Evolutionary conservation across 2,888 invertebrate species (phyloP), one percentile per base, ranked within the genome.

Genomic region (Phorcus lineatus): DNA sequence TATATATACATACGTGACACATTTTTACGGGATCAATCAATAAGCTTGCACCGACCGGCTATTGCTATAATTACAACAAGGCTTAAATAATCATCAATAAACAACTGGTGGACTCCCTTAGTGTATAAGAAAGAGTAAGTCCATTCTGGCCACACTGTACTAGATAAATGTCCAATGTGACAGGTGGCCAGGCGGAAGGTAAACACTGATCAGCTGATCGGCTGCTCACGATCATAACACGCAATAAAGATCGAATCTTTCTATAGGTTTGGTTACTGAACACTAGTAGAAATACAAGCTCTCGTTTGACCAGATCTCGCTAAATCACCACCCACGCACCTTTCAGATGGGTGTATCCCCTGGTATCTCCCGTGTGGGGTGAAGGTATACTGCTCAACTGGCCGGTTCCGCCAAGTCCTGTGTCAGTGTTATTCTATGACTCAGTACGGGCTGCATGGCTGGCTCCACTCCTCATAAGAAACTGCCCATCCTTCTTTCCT

Each of bases 1-100:
- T 36, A 36, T 47, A 47, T 36, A 40, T 47, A 74, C 16, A 74
- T 24, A 74, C 70, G 16, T 74, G 74, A 74, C 74, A 74, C 74
- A 74, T 3, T 52, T 74, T 52, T 11, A 19, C n/a, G 2, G 24
- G 36, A 31, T 67, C 17, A 22, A 74, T 74, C 74, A 74, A 74
- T 74, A 74, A 24, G 6, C 13, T 24, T 9, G 47, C 47, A 74
- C 52, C 17, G 22, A 19, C 24, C 24, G 52, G 24, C 74, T 74
- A 52, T 22, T 74, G 22, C 13, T 19, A 13, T 52, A 52, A 36
- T 40, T 40, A 47, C 40, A 36, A 17, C 19, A 16, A 67, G 67
- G 17, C 36, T 47, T 47, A 47, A 47, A 47, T 53, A n/a, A 52
- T 53, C 22, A 22, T 55, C 7, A 28, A 31, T 76, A 28, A 19